A percentile compares a stretch with the other conserved stretches of the same genome.
These are phyloP conservation scores for Amblyornis subalaris DNA, from an alignment of 2,113 vertebrate genomes.

Conservation along the genomic window DNA sequence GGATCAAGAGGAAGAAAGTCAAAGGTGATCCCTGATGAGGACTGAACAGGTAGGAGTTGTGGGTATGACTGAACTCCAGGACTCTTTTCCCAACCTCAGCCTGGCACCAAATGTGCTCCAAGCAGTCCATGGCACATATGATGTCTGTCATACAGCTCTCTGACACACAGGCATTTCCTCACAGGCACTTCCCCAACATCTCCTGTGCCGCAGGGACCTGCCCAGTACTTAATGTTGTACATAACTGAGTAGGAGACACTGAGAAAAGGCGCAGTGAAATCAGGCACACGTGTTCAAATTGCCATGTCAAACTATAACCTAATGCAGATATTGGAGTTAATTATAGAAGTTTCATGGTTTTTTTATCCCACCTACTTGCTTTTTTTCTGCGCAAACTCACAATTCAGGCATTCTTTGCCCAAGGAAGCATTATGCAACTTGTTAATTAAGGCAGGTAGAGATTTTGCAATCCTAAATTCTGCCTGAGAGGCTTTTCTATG, in stretches of 20 bases:
- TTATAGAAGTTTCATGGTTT: not conserved
- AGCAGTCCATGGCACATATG: not conserved
- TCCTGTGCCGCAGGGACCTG: not conserved
- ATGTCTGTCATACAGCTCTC: not conserved
- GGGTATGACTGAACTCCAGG: not conserved
- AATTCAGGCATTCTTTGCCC: not conserved
- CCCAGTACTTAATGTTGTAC: not conserved
- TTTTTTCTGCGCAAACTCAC: not conserved
- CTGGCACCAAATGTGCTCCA: not conserved
- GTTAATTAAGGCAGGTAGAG: not conserved
- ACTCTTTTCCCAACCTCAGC: not conserved
- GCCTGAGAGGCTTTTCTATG: not conserved
- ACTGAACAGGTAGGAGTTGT: not conserved
- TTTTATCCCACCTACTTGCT: not conserved
- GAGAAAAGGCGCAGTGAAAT: not conserved
- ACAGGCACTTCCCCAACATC: not conserved
- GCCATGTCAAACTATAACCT: not conserved
- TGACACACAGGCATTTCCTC: not conserved
- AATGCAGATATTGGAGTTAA: not conserved
- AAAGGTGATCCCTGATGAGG: not conserved
- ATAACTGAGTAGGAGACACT: not conserved
- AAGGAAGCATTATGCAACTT: not conserved
- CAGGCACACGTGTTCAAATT: not conserved
- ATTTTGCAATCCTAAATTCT: not conserved
- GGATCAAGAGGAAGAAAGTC: not conserved